Evolutionary conservation across 2,888 invertebrate species (phyloP), one percentile per base, ranked within the genome.

Genomic region (Beris chalybata): DNA sequence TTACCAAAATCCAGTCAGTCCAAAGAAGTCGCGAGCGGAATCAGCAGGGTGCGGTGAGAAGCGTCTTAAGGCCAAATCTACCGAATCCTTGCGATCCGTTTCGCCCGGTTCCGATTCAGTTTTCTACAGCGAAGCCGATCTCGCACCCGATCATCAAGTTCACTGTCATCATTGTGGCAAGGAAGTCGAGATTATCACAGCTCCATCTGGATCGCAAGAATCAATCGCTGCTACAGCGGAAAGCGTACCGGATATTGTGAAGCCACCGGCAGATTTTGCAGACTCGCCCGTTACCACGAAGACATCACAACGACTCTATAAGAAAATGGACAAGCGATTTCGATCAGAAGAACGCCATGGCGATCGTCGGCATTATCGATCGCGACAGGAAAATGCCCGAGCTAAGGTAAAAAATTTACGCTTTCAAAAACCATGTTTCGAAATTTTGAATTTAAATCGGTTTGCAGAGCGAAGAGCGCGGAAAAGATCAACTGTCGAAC

Each of bases 91-190:
- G 64, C 86, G 93, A 56, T 93, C 93, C n/a, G 92, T 91, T 48
- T 93, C 93, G 74, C 93, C 93, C 4, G 93, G 94, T 30, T 93
- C 93, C 71, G 93, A 94, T 79, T 93, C 92, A 66, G 93, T 94
- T 31, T 94, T 94, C 81, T 93, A 92, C 81, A 92, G 92, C 75
- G 92, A 92, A 78, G 87, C 86, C 11, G 88, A 87, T 77, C 76
- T 76, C 9, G 82, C 82, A 69, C 75, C 80, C 57, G 82, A 81
- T 32, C 83, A 83, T 66, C 82, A 83, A 70, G 86, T 88, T 1
- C 91, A 91, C 76, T 93, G 93, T 76, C 84, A 90, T 68, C 91
- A 92, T 76, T 93, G 93, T 75, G 92, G 92, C 65, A 90, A 91
- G 79, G 91, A 92, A 81, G 90, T 89, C 66, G 87, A 87, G 74